These are phyloP conservation scores for Cheilosia grossa DNA, from an alignment of 2,888 invertebrate species.

Conservation along the genomic window DNA sequence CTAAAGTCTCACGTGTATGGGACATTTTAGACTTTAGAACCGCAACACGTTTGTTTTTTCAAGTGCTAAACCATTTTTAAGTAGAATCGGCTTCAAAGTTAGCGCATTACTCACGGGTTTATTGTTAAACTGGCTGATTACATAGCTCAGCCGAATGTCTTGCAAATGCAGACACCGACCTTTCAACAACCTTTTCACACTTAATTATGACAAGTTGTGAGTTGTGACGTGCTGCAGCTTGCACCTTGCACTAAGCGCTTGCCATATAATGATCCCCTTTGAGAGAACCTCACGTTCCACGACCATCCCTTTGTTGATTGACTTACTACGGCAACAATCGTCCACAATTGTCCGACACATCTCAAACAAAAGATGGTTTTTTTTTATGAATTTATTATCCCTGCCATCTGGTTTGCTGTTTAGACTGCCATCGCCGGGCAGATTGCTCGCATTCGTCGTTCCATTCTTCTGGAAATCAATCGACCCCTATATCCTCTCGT, in stretches of 20 bases:
- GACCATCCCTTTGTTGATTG: slow-evolving; percentile 38
- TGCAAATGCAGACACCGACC: too few relatives aligned
- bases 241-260: slow-evolving; percentile 17
- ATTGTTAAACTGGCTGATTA: too few relatives aligned
- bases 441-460: slow-evolving; percentile 54
- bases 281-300: slow-evolving; percentile 45
- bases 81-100: too few relatives aligned
- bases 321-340: slow-evolving; percentile 25
- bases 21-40: too few relatives aligned
- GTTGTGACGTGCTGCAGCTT: slow-evolving; percentile 60
- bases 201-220: slow-evolving; percentile 63
- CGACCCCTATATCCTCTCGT: slow-evolving; percentile 41
- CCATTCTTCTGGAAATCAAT: slow-evolving; percentile 53
- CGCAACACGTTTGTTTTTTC: too few relatives aligned
- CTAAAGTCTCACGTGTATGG: too few relatives aligned
- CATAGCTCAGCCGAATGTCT: too few relatives aligned
- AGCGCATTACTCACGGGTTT: too few relatives aligned
- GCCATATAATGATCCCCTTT: slow-evolving; percentile 19
- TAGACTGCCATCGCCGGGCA: slow-evolving; percentile 13
- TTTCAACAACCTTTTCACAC: neutral
- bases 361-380: slow-evolving; percentile 52
- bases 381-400: slow-evolving; percentile 63
- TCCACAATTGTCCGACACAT: slow-evolving; percentile 25
- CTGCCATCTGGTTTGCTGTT: slow-evolving; percentile 48
- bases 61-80: too few relatives aligned